Conservation (phyloP, 1,140 invertebrate genomes). For the Triops cancriformis region DNA sequence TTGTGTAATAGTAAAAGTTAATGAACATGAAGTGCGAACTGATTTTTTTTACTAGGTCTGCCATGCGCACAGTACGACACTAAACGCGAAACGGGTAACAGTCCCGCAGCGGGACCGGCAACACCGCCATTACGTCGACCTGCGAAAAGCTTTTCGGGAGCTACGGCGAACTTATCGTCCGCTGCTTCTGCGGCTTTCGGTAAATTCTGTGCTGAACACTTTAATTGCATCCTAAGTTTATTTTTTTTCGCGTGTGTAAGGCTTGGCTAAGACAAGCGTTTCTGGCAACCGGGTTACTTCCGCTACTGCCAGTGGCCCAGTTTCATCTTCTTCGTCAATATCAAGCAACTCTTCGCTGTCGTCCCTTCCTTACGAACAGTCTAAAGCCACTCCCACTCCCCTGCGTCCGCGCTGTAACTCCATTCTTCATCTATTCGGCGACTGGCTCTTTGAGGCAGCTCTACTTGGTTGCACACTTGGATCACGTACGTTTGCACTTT, state of each 20-base stretch:
- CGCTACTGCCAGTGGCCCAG: neutral
- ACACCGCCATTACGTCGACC: slow-evolving; percentile 70
- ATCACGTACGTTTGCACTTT: neutral
- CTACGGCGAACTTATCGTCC: neutral
- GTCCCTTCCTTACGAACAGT: neutral
- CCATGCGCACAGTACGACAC: neutral
- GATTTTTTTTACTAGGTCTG: too few species aligned
- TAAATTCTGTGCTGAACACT: neutral
- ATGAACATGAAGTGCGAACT: too few species aligned
- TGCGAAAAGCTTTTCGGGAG: slow-evolving; percentile 78
- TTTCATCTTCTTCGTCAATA: neutral
- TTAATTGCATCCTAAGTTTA: too few species aligned
- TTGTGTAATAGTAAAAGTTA: too few species aligned
- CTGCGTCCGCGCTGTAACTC: slow-evolving; percentile 81
- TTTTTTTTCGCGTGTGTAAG: slow-evolving; percentile 29
- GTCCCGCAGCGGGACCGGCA: slow-evolving; percentile 39
- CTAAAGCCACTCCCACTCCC: slow-evolving; percentile 34
- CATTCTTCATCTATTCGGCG: slow-evolving; percentile 88
- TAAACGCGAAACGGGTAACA: neutral
- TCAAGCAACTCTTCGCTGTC: neutral
- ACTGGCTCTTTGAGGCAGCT: slow-evolving; percentile 93
- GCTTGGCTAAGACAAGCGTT: slow-evolving; percentile 1
- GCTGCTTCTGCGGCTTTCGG: neutral
- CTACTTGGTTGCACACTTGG: slow-evolving; percentile 61
- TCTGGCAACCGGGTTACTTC: neutral